phyloP scores from a whole-genome alignment of 1,140 invertebrate species.

The Drosophila pruinosa region DNA sequence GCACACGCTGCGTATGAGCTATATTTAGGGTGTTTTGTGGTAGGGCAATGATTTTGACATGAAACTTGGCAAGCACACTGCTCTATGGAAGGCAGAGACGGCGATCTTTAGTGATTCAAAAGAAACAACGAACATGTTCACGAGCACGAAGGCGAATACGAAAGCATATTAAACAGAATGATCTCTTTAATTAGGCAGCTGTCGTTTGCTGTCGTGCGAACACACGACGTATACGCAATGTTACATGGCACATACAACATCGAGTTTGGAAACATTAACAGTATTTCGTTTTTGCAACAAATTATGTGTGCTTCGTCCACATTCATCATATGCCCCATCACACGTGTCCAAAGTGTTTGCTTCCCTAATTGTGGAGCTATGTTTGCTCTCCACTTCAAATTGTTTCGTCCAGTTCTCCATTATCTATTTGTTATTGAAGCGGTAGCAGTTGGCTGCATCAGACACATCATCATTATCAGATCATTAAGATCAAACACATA shows the following conservation, averaged over 20 bases:
- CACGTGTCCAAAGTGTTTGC: constrained; percentile 1
- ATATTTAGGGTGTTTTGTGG: constrained; percentile 41
- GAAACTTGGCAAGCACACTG: constrained; percentile 19
- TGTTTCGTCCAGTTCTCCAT: not conserved
- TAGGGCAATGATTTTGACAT: constrained; percentile 3
- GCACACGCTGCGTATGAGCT: constrained; percentile 63
- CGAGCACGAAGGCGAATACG: constrained; percentile 8
- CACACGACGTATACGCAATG: constrained; percentile 27
- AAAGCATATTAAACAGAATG: too few relatives aligned
- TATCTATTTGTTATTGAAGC: not conserved
- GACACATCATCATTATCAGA: constrained; percentile 12
- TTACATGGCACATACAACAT: not conserved
- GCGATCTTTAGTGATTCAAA: not conserved
- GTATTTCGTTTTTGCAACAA: not conserved
- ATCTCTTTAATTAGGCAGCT: constrained; percentile 74
- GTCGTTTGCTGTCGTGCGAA: constrained; percentile 37
- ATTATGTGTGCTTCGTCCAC: constrained; percentile 13
- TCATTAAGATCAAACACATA: constrained; percentile 18
- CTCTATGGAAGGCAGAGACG: not conserved
- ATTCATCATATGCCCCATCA: constrained; percentile 32
- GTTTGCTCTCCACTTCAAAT: not conserved
- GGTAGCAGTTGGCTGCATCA: not conserved
- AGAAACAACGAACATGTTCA: not conserved
- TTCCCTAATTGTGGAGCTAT: not conserved
- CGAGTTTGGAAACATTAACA: not conserved